Evolutionary conservation across 2,113 vertebrate genomes (phyloP).

Genomic region (Talpa occidentalis): DNA sequence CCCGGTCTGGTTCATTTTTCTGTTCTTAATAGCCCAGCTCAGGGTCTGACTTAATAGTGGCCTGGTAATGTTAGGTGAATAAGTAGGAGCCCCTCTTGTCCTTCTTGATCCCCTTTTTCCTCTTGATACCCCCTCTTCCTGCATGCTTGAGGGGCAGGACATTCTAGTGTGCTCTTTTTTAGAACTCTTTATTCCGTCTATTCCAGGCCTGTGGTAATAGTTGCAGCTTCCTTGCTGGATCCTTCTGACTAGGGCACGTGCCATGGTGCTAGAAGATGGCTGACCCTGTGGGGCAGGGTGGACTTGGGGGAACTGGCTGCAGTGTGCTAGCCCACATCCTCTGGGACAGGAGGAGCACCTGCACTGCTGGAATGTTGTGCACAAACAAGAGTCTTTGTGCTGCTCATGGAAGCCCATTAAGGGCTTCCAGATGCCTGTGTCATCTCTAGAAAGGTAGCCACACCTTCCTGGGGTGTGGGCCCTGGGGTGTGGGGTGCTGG

Average conservation of each 20-base stretch:
- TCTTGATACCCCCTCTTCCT: not conserved
- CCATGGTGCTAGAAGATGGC: slow-evolving; percentile 14
- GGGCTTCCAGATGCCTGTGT: slow-evolving; percentile 46
- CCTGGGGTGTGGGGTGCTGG: not conserved
- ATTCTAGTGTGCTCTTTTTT: not conserved
- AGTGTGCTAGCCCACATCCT: slow-evolving; percentile 7
- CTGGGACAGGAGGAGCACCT: not conserved
- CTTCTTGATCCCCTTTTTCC: not conserved
- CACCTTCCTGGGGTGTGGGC: not conserved
- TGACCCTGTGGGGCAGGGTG: not conserved
- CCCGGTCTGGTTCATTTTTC: slow-evolving; percentile 49
- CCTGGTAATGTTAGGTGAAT: not conserved
- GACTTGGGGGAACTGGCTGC: not conserved
- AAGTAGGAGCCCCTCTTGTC: not conserved
- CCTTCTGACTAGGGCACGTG: not conserved
- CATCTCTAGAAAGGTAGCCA: slow-evolving; percentile 48
- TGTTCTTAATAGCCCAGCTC: not conserved
- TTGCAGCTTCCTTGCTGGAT: slow-evolving; percentile 2
- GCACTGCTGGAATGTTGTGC: not conserved
- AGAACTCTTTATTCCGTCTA: not conserved
- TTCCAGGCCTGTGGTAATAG: not conserved
- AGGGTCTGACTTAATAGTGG: slow-evolving; percentile 17
- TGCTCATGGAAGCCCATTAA: slow-evolving; percentile 62
- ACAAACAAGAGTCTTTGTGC: slow-evolving; percentile 19
- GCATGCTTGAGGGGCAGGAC: not conserved